Conservation (phyloP, 2,797 vertebrate genomes). For the Sebastes elongatus region DNA sequence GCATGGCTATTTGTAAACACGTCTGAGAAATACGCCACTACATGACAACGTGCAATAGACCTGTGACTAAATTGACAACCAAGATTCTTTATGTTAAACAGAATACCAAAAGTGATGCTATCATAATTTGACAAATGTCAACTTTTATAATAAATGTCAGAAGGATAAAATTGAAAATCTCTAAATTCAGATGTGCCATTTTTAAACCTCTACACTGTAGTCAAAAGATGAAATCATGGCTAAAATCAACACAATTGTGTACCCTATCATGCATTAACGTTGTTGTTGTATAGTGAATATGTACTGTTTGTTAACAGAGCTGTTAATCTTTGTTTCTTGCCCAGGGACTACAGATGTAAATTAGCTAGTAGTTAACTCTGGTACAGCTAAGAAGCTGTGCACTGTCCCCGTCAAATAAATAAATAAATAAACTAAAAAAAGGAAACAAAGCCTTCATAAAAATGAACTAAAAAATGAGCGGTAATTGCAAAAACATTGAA, state of each 20-base stretch:
- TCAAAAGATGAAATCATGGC: background rate
- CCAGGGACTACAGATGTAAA: no score
- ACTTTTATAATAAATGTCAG: background rate
- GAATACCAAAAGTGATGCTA: background rate
- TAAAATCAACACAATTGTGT: no score
- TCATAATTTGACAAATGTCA: background rate
- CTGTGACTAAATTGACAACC: background rate
- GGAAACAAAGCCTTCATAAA: no score
- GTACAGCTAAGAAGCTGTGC: no score
- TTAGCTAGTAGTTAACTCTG: no score
- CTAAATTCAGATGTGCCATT: background rate
- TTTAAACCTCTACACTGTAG: background rate
- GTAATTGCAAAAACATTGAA: no score
- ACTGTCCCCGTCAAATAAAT: no score
- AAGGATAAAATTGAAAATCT: background rate
- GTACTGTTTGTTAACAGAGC: no score
- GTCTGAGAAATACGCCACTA: background rate
- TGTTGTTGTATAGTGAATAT: no score
- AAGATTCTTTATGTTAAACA: background rate
- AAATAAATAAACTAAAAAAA: no score
- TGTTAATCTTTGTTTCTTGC: no score
- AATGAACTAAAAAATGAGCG: no score
- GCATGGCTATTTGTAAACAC: background rate
- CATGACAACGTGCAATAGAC: background rate
- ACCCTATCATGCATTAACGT: rapidly evolving